These are phyloP conservation scores for Hypercompe scribonia DNA, from an alignment of 2,888 invertebrate species.

Conservation along the genomic window DNA sequence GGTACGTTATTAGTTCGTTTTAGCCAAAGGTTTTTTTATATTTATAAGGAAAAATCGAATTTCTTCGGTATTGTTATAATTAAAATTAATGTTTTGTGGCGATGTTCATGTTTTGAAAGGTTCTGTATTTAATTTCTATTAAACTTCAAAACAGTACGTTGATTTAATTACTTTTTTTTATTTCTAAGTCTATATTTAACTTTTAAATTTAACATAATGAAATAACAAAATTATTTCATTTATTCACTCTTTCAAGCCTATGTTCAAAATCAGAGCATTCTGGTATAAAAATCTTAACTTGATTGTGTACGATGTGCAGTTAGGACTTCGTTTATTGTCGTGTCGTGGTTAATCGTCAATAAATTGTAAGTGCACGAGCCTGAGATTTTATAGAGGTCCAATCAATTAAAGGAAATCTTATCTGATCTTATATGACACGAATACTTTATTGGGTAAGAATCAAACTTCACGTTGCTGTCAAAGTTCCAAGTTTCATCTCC, in stretches of 20 bases:
- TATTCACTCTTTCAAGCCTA: background rate
- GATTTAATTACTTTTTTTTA: conserved; percentile 12
- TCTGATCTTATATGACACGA: background rate
- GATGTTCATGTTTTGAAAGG: conserved; percentile 5
- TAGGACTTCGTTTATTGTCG: background rate
- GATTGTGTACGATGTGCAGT: background rate
- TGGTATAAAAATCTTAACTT: too few relatives aligned
- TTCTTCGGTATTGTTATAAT: conserved; percentile 22
- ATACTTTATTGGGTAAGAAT: background rate
- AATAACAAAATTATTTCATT: background rate
- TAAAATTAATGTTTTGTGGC: conserved; percentile 30
- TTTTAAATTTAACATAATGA: background rate
- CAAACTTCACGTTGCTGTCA: too few relatives aligned
- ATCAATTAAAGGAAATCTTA: background rate
- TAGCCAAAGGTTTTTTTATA: conserved; percentile 37
- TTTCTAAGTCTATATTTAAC: conserved; percentile 6
- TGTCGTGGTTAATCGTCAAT: too few relatives aligned
- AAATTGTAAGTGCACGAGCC: background rate
- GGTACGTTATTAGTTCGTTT: conserved; percentile 50
- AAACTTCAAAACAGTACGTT: conserved; percentile 9
- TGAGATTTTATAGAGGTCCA: background rate
- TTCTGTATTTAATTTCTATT: conserved; percentile 14
- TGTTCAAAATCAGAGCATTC: too few relatives aligned
- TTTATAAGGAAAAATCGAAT: conserved; percentile 31
- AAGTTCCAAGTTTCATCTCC: background rate